Base-by-base conservation (phyloP, 2,888 invertebrate species). In the Synergus japonicus region DNA sequence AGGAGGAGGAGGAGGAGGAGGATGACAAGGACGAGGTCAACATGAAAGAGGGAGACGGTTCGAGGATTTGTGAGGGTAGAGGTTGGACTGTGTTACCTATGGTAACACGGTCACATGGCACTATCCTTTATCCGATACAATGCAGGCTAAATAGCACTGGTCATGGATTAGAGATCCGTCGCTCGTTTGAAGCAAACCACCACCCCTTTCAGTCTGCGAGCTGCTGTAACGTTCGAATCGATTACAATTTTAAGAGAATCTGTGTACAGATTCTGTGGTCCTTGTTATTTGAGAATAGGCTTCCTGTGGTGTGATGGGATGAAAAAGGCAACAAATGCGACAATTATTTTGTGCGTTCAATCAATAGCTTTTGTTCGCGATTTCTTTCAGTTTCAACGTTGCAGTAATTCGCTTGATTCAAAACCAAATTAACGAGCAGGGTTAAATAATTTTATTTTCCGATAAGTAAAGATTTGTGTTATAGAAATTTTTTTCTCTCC, bases 81-180 rank as follows among this genome's bases (percentile, higher is more conserved):
- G 86, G 86, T 85, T 87, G 89, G 88, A 86, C 85, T 86, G 86
- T 86, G 86, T 85, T 88, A 87, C 87, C 87, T 84, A 86, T 85
- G 87, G 83, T 85, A 88, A 85, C 85, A 84, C 86, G 85, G 86
- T 82, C 84, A 84, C 84, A 84, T 83, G 85, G 85, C 82, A 85
- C 86, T 88, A 89, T 37, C 87, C 87, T 89, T 90, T 88, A 88
- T 88, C 89, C 89, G 87, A 89, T 88, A 90, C 88, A 89, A 89
- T 88, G 87, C 88, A 85, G 85, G 86, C 88, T 89, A 89, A 90
- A 90, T 90, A 89, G 90, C 89, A 87, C 87, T 89, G 89, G 88
- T 89, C 87, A 86, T 88, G 89, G 89, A 90, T 91, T 89, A 91
- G 90, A 90, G 90, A 89, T 89, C 87, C 89, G 88, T 89, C 88